Conservation (phyloP, 2,888 invertebrate genomes). For the Folsomia candida region DNA sequence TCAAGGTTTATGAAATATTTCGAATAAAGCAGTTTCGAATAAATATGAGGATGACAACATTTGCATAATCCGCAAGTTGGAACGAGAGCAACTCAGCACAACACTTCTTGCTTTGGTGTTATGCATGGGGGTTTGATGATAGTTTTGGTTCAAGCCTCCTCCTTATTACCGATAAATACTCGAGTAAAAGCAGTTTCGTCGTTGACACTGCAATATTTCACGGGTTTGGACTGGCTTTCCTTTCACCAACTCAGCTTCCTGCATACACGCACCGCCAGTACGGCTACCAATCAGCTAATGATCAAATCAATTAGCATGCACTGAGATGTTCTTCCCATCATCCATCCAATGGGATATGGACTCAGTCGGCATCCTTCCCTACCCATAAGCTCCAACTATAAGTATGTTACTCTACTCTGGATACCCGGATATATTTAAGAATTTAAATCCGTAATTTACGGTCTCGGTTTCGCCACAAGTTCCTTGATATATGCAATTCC, state of each 20-base stretch:
- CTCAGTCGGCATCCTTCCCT: too few relatives aligned
- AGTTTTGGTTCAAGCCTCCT: too few relatives aligned
- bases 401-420: too few relatives aligned
- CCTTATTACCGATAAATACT: conserved; percentile 3
- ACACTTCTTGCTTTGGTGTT: too few relatives aligned
- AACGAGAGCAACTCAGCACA: not conserved
- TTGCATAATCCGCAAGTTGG: not conserved
- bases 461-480: not conserved
- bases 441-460: not conserved
- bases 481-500: too few relatives aligned
- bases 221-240: not conserved
- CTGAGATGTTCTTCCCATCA: not conserved
- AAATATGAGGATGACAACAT: not conserved
- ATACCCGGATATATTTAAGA: not conserved
- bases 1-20: too few relatives aligned
- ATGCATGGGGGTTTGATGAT: too few relatives aligned
- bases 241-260: not conserved
- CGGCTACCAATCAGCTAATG: conserved; percentile 1
- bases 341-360: not conserved
- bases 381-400: not conserved
- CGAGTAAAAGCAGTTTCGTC: not conserved
- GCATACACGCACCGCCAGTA: not conserved
- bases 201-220: conserved; percentile 1
- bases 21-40: not conserved
- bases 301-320: not conserved